phyloP scores from a whole-genome alignment of 2,113 vertebrate genomes.

The Triplophysa siluroides region DNA sequence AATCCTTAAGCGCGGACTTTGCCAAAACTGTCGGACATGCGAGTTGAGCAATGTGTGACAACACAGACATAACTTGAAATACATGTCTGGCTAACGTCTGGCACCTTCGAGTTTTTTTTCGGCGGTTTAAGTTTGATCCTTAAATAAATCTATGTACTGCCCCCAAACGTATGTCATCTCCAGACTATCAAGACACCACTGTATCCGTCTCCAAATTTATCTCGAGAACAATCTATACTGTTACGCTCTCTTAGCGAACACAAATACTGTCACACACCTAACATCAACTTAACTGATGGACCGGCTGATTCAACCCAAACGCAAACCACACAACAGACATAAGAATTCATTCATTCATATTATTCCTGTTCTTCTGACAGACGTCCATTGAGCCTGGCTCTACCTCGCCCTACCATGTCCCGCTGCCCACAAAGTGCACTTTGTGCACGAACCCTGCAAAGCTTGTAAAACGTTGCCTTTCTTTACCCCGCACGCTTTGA shows the following conservation, averaged over 20 bases:
- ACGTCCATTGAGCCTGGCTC: slow-evolving; percentile 66
- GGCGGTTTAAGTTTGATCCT: background rate
- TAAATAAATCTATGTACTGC: background rate
- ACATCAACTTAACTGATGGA: slow-evolving; percentile 65
- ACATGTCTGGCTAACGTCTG: slow-evolving; percentile 44
- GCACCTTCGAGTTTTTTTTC: too few species aligned
- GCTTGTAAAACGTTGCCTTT: slow-evolving; percentile 73
- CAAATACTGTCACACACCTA: slow-evolving; percentile 23
- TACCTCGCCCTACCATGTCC: slow-evolving; percentile 59
- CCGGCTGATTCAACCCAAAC: slow-evolving; percentile 45
- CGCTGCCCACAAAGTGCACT: slow-evolving; percentile 66
- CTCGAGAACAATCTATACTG: background rate
- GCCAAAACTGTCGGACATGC: background rate
- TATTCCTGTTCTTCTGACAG: slow-evolving; percentile 37
- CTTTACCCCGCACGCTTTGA: slow-evolving; percentile 73
- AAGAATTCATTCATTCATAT: slow-evolving; percentile 31
- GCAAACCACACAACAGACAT: slow-evolving; percentile 46
- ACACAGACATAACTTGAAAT: slow-evolving; percentile 61
- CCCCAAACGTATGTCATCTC: slow-evolving; percentile 50
- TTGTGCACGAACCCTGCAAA: slow-evolving; percentile 61
- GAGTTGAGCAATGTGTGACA: slow-evolving; percentile 26
- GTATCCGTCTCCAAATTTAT: background rate
- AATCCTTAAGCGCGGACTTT: background rate
- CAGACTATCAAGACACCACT: background rate
- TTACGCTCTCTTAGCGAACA: slow-evolving; percentile 43